Evolutionary conservation across 2,888 invertebrate genomes (phyloP), one percentile per base, ranked within the genome.

Genomic region (Eugnorisma glareosa): DNA sequence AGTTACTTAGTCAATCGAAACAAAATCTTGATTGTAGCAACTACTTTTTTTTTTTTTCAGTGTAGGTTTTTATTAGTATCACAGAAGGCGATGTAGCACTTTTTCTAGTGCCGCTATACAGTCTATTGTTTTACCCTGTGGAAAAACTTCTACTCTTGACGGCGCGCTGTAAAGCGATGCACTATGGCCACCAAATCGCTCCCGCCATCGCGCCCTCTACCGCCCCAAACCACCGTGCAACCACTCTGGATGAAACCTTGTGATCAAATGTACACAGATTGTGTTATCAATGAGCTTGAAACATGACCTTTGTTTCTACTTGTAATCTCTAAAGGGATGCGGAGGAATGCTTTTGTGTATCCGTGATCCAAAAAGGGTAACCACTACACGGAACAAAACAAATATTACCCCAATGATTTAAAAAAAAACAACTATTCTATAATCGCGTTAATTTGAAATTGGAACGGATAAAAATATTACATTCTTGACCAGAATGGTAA

Each of bases 231-330:
- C 18, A 78, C 24, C 18, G 6, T 21, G 10, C 2, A 21, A 5
- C 21, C 31, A 18, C 51, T 28, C 24, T 67, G 8, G 0, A 40
- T 4, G 1, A 31, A 3, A 24, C 73, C 35, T 73, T 35, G 28
- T 66, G 35, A 67, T 86, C 54, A 77, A 83, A 71, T 82, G 51
- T 83, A 68, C 45, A 75, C 37, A 72, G 37, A 71, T 57, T 83
- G 57, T 73, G 54, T 82, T 82, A 82, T 66, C 71, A 72, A 81
- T 76, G 82, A 72, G 43, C 54, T 66, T 59, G 72, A 37, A 81
- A 73, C 66, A 67, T 67, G 57, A 70, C 64, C 69, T 67, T 51
- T 82, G 69, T 63, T 69, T 64, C 18, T 54, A 57, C 21, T 76
- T 85, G 63, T 75, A 54, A 51, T 69, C 35, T 57, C 40, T 13